These are phyloP conservation scores for Macrosiphum euphorbiae DNA, from an alignment of 2,888 invertebrate genomes.

Conservation along the genomic window DNA sequence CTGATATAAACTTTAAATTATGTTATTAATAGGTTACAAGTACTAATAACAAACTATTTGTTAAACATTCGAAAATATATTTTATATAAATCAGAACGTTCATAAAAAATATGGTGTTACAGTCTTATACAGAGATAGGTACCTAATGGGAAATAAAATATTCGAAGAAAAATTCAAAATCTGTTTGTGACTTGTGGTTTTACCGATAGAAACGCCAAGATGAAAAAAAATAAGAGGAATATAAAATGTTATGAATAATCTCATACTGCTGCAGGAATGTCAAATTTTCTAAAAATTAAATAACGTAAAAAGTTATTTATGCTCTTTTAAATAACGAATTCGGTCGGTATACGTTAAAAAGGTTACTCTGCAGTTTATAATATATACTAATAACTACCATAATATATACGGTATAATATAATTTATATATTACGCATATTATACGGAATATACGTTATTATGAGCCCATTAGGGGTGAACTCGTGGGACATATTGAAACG, in stretches of 20 bases:
- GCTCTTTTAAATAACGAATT: neutral
- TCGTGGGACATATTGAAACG: neutral
- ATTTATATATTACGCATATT: no score
- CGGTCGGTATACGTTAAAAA: neutral
- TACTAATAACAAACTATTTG: neutral
- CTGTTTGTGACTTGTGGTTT: neutral
- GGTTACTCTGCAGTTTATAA: neutral
- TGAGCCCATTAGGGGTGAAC: neutral
- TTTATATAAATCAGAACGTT: no score
- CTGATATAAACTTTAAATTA: neutral
- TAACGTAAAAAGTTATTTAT: neutral
- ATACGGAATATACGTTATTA: neutral
- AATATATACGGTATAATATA: neutral
- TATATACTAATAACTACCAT: neutral
- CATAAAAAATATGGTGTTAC: neutral
- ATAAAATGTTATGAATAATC: neutral
- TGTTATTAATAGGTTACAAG: neutral
- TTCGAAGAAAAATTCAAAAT: neutral
- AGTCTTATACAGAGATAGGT: neutral
- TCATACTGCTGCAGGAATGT: neutral
- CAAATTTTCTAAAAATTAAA: neutral
- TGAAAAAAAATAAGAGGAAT: neutral
- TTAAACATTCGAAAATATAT: neutral
- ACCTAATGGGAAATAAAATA: neutral
- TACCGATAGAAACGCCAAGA: neutral